phyloP scores from a whole-genome alignment of 2,888 invertebrate species.

The Oscheius onirici region DNA sequence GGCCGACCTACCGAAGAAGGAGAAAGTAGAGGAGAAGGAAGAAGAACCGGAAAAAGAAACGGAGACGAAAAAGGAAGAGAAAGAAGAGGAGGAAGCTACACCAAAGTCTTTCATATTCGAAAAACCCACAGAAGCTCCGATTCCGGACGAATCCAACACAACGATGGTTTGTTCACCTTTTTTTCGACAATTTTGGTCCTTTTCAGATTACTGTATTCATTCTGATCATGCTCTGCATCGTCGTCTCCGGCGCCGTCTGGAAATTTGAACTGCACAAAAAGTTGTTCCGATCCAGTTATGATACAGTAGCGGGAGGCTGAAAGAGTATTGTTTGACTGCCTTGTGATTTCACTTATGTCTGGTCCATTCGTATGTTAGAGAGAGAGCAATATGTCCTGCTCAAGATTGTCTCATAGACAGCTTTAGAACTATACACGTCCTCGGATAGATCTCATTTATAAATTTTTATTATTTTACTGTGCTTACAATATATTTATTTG shows the following conservation, averaged over 20 bases:
- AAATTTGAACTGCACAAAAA: conserved; percentile 69
- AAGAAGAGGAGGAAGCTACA: conserved; percentile 39
- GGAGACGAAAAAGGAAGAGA: conserved; percentile 37
- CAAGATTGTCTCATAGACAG: conserved; percentile 20
- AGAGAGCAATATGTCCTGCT: conserved; percentile 22
- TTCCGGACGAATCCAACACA: conserved; percentile 60
- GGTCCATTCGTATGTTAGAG: not conserved
- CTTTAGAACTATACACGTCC: not conserved
- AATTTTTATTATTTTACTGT: conserved; percentile 10
- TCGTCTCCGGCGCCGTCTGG: conserved; percentile 68
- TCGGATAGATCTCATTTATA: not conserved
- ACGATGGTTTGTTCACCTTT: conserved; percentile 44
- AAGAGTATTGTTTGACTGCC: not conserved
- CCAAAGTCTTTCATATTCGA: conserved; percentile 64
- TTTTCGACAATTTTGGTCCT: not conserved
- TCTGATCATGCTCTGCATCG: conserved; percentile 69
- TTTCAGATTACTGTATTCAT: conserved; percentile 64
- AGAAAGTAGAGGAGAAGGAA: conserved; percentile 43
- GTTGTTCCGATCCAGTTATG: conserved; percentile 71
- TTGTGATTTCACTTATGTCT: conserved; percentile 23
- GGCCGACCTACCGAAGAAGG: conserved; percentile 32
- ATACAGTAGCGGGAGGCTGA: conserved; percentile 68
- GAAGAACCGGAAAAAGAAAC: conserved; percentile 49
- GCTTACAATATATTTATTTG: conserved; percentile 11
- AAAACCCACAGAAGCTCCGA: conserved; percentile 62